These are phyloP conservation scores for Agrotis ipsilon DNA, from an alignment of 2,888 invertebrate species.

Conservation along the genomic window DNA sequence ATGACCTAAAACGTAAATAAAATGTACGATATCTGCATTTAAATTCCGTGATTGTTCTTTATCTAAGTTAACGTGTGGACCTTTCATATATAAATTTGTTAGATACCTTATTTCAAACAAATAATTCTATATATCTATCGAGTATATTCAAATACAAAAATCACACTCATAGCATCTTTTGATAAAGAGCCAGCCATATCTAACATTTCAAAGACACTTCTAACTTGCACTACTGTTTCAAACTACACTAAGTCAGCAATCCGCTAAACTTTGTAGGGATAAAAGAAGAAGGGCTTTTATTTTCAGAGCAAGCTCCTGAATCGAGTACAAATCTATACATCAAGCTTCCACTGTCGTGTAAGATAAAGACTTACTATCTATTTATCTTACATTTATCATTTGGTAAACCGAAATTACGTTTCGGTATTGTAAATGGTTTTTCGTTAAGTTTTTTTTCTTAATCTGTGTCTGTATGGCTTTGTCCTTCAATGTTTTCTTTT, in stretches of 20 bases:
- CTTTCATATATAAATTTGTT: no score
- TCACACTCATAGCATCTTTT: not conserved
- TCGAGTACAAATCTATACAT: conserved; percentile 61
- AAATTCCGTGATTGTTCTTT: no score
- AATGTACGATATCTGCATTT: no score
- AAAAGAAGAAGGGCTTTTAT: conserved; percentile 62
- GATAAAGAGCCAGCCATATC: not conserved
- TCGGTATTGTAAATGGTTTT: conserved; percentile 27
- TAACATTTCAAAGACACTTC: conserved; percentile 18
- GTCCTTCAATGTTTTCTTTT: not conserved
- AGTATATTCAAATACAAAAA: no score
- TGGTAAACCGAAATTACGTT: conserved; percentile 44
- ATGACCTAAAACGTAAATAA: no score
- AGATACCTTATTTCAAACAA: no score
- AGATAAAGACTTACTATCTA: conserved; percentile 32
- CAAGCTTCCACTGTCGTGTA: conserved; percentile 33
- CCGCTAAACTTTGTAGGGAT: conserved; percentile 68
- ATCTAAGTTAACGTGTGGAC: no score
- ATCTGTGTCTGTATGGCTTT: not conserved
- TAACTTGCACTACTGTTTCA: conserved; percentile 36
- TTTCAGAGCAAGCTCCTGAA: conserved; percentile 57
- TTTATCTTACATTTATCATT: conserved; percentile 52
- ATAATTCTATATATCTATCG: no score
- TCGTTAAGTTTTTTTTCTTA: not conserved
- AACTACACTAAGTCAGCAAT: conserved; percentile 28